These are phyloP conservation scores for Deroptyus accipitrinus DNA, from an alignment of 2,113 vertebrate species.

Conservation along the genomic window DNA sequence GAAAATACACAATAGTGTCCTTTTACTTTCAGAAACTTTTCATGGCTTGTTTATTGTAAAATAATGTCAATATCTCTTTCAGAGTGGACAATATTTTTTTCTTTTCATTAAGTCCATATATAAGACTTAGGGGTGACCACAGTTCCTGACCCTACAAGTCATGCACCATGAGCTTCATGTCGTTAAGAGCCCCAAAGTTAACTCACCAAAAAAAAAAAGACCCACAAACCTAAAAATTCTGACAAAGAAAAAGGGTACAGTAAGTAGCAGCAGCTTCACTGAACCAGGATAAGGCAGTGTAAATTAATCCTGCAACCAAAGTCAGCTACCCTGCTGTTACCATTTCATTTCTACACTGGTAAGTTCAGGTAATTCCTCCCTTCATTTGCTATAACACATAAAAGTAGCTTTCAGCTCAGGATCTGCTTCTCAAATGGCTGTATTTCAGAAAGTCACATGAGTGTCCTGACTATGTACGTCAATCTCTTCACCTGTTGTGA, in stretches of 20 bases:
- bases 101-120: neutral
- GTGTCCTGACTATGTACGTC: fast-evolving
- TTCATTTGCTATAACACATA: neutral
- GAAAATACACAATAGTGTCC: neutral
- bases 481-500: neutral
- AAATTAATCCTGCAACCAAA: neutral
- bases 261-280: neutral
- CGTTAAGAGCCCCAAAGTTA: neutral
- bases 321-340: neutral
- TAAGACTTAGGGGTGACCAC: neutral
- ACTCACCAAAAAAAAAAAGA: neutral
- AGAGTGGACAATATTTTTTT: neutral
- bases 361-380: neutral
- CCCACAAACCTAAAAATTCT: neutral
- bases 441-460: neutral
- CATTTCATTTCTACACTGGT: neutral
- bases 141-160: neutral
- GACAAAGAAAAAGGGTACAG: neutral
- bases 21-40: neutral
- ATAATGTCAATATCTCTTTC: neutral
- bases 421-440: neutral
- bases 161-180: neutral
- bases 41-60: neutral
- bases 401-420: neutral
- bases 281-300: neutral